Evolutionary conservation across 2,888 invertebrate species (phyloP), one percentile per base, ranked within the genome.

Genomic region (Drosophila helvetica): DNA sequence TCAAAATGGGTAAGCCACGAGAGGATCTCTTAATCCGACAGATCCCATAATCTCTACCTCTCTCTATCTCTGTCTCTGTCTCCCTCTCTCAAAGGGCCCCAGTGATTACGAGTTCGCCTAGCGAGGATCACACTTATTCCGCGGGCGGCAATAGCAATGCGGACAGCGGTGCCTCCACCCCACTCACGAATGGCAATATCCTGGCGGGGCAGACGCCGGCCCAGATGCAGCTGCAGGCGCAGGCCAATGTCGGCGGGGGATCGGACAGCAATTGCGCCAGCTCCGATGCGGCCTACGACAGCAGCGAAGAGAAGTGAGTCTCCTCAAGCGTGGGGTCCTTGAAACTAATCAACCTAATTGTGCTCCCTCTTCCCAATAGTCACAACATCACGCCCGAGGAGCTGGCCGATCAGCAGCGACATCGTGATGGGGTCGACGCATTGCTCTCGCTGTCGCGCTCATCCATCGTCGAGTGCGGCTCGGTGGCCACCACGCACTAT

Each of bases 41-140:
- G 33, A 15, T 42, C 50, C 61, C 33, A 54, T 48, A 42, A 9
- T 38, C 38, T 12, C 22, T 17, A 9, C 46, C 15, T 66, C 10
- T n/a, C 22, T 53, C 48, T 64, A 64, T 25, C 27, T 3, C 1
- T 7, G 1, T 25, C 62, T 53, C 48, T 64, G 64, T 25, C 27
- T 3, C 1, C 7, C 0, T 25, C 62, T 43, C 17, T 25, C 54
- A 53, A 0, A 90, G 92, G 67, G 90, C 92, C 64, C 92, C 92
- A 84, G 95, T 97, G 78, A 96, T 97, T 84, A 97, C 97, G 3
- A 95, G 96, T 59, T 96, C 96, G 86, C 97, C 97, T 0, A 97
- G 97, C 92, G 97, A 97, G 92, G 98, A 98, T 93, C 98, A 98
- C 92, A 97, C 97, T 58, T 98, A 98, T 93, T 97, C 97, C 87